Evolutionary conservation across 2,888 invertebrate genomes (phyloP), one percentile per base, ranked within the genome.

Genomic region (Carcina quercana): DNA sequence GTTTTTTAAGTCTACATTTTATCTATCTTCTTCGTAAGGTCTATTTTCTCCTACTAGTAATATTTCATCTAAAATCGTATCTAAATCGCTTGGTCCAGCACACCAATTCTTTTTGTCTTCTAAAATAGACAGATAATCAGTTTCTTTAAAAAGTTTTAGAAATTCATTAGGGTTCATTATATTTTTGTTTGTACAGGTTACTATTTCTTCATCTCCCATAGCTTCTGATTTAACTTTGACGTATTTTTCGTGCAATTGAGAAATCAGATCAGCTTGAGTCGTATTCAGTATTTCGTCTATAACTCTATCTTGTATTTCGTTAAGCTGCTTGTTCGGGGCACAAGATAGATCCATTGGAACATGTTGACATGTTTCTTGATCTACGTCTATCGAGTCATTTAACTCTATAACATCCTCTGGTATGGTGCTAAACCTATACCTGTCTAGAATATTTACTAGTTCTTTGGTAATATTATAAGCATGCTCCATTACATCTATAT

Each of bases 401-500:
- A n/a, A 28, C 35, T 37, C 32, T 22, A 34, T 29, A 15, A 43
- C 34, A 22, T 28, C 35, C 13, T 37, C 39, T n/a, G n/a, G n/a
- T n/a, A n/a, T n/a, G n/a, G n/a, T n/a, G n/a, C n/a, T n/a, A 26
- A 84, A 78, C 31, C 86, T 72, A 45, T 87, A 86, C 45, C 68
- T 66, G 32, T 79, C 68, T 4, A 90, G 54, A 32, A 86, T 76
- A 5, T 64, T 53, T 13, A 84, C 63, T 7, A 88, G 52, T 28
- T 73, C 71, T 15, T 57, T 65, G 5, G 87, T 74, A 20, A 89
- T 79, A 25, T 57, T 53, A 5, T 86, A 84, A 0, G 89, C 85
- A 12, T 69, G 65, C 51, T 86, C 87, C n/a, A 88, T 79, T 0
- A 92, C 91, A 56, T 88, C 87, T 13, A 89, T 65, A 49, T 91